Conservation (phyloP, 2,888 invertebrate genomes). For the Ichneumoninae sp. region DNA sequence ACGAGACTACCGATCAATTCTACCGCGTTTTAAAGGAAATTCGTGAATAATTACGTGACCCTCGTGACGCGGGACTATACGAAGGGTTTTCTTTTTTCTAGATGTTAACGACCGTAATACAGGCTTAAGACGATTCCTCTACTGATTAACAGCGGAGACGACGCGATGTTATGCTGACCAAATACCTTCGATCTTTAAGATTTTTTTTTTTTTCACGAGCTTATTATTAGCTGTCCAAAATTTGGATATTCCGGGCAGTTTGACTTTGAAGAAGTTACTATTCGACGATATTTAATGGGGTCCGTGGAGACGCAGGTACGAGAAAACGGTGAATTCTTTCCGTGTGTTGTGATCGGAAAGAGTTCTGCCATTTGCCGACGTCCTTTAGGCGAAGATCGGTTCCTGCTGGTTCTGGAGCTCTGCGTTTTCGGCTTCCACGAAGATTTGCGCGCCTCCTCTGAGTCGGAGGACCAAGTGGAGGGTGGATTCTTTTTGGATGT, state of each 20-base stretch:
- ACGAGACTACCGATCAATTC: slow-evolving; percentile 61
- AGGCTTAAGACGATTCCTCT: slow-evolving; percentile 57
- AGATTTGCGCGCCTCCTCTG: slow-evolving; percentile 89
- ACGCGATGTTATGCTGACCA: slow-evolving; percentile 64
- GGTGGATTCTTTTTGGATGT: slow-evolving; percentile 70
- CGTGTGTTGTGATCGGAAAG: slow-evolving; percentile 65
- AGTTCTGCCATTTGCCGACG: slow-evolving; percentile 63
- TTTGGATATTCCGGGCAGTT: slow-evolving; percentile 29
- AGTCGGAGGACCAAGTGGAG: slow-evolving; percentile 77
- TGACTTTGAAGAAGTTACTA: slow-evolving; percentile 82
- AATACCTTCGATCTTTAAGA: slow-evolving; percentile 65
- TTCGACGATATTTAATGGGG: slow-evolving; percentile 20
- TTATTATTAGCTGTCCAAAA: neutral
- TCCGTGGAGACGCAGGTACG: slow-evolving; percentile 68
- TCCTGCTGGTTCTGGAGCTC: slow-evolving; percentile 84
- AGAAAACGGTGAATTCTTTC: slow-evolving; percentile 68
- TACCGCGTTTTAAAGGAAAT: slow-evolving; percentile 44
- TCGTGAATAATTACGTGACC: slow-evolving; percentile 32
- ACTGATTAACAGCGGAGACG: slow-evolving; percentile 63
- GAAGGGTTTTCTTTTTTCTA: slow-evolving; percentile 65
- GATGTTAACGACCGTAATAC: neutral
- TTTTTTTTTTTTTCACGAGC: slow-evolving; percentile 21
- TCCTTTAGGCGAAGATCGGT: slow-evolving; percentile 66
- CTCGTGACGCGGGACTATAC: slow-evolving; percentile 68
- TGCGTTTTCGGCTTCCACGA: slow-evolving; percentile 87